Evolutionary conservation across 2,888 invertebrate species (phyloP).

Genomic region (Heliconius hortense): DNA sequence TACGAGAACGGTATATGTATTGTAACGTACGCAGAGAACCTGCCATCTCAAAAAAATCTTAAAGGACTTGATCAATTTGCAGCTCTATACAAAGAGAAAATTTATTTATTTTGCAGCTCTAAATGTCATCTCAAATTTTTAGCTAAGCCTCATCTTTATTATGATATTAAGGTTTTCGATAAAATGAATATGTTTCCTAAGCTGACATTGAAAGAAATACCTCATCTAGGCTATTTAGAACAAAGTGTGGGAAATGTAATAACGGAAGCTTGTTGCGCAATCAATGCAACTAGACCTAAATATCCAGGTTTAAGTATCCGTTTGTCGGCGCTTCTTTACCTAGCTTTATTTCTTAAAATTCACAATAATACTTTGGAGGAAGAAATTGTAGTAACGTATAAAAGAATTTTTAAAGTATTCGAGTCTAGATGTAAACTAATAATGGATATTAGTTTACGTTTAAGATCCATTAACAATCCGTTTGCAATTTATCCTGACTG

Average conservation of each 20-base stretch:
- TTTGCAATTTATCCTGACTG: constrained; percentile 72
- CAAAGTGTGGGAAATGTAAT: constrained; percentile 81
- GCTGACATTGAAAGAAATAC: constrained; percentile 73
- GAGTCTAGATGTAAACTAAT: constrained; percentile 66
- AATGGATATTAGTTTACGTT: constrained; percentile 62
- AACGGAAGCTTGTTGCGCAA: constrained; percentile 78
- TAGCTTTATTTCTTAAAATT: constrained; percentile 82
- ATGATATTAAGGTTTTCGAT: constrained; percentile 69
- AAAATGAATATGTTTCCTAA: constrained; percentile 61
- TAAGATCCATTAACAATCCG: constrained; percentile 82
- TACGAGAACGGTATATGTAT: constrained; percentile 83
- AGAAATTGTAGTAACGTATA: constrained; percentile 58
- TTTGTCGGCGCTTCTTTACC: constrained; percentile 78
- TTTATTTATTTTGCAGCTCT: constrained; percentile 81
- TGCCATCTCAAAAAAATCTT: constrained; percentile 70
- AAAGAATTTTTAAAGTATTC: constrained; percentile 60
- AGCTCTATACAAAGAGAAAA: constrained; percentile 71
- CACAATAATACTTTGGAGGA: constrained; percentile 64
- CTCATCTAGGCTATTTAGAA: constrained; percentile 83
- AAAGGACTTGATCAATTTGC: constrained; percentile 73
- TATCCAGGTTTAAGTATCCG: constrained; percentile 80
- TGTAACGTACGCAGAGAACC: constrained; percentile 81
- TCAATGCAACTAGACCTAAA: constrained; percentile 80
- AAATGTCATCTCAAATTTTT: constrained; percentile 80
- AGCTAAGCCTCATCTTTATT: constrained; percentile 74